Conservation (phyloP, 2,113 vertebrate genomes). For the Desmodus rotundus region DNA sequence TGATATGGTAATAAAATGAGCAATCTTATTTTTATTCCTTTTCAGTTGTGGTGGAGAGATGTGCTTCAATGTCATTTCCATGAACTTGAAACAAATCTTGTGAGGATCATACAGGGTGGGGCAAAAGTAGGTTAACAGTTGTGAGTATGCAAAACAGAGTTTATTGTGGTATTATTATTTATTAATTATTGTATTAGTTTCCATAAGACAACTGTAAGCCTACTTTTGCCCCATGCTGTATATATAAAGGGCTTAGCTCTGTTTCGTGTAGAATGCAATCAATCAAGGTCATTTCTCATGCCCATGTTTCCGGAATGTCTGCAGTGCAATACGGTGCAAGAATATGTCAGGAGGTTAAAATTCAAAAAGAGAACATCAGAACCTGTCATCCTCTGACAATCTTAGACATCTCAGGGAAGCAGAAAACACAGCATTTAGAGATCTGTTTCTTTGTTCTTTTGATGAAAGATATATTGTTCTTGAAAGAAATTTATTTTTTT, state of each 20-base stretch:
- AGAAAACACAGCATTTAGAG: constrained; percentile 39
- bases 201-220: neutral
- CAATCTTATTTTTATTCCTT: neutral
- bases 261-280: neutral
- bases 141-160: neutral
- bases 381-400: constrained; percentile 25
- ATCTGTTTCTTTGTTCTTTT: constrained; percentile 48
- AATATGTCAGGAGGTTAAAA: constrained; percentile 21
- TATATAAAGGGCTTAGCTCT: neutral
- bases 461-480: constrained; percentile 43
- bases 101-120: neutral
- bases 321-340: neutral
- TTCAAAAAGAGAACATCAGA: constrained; percentile 30
- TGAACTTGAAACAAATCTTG: neutral
- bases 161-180: neutral
- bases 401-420: constrained; percentile 33
- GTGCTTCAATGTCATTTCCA: neutral
- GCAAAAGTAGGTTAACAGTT: neutral
- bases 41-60: neutral
- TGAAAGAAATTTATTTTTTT: constrained; percentile 54
- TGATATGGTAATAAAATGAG: neutral
- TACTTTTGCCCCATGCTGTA: neutral
- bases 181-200: neutral
- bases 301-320: neutral
- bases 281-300: neutral